Conservation (phyloP, 1,140 invertebrate genomes). For the Zophobas morio region DNA sequence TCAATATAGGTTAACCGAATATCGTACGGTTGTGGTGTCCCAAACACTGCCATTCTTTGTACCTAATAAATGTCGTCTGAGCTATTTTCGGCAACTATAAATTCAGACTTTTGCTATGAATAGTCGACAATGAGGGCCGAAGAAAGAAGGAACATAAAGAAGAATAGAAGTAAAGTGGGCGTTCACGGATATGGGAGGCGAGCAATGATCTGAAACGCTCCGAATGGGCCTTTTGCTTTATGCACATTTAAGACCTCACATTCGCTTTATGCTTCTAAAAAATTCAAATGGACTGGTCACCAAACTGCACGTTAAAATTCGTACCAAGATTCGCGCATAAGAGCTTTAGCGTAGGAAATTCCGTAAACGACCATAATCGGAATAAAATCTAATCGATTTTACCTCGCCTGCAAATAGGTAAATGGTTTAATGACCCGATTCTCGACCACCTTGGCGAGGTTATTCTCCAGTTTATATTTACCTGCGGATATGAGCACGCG, state of each 20-base stretch:
- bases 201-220: constrained; percentile 50
- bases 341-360: no score
- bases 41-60: constrained; percentile 53
- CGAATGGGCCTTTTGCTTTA: constrained; percentile 30
- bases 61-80: constrained; percentile 54
- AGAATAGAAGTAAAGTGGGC: constrained; percentile 55
- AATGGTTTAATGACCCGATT: constrained; percentile 26
- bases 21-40: constrained; percentile 36
- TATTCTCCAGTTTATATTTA: constrained; percentile 33
- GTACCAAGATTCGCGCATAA: no score
- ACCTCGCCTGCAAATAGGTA: constrained; percentile 1
- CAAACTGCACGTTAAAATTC: neutral
- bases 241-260: constrained; percentile 28
- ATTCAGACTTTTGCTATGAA: constrained; percentile 55
- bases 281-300: neutral
- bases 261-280: neutral
- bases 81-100: constrained; percentile 54
- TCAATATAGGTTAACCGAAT: constrained; percentile 45
- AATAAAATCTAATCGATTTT: constrained; percentile 18
- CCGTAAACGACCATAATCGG: neutral
- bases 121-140: constrained; percentile 52
- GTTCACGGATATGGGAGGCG: constrained; percentile 53
- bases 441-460: constrained; percentile 33
- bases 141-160: constrained; percentile 49
- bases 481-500: constrained; percentile 33